Percentiles rank a stretch among this genome's conserved stretches.
Conservation (phyloP, 2,797 vertebrate species). For the Siniperca undulata region DNA sequence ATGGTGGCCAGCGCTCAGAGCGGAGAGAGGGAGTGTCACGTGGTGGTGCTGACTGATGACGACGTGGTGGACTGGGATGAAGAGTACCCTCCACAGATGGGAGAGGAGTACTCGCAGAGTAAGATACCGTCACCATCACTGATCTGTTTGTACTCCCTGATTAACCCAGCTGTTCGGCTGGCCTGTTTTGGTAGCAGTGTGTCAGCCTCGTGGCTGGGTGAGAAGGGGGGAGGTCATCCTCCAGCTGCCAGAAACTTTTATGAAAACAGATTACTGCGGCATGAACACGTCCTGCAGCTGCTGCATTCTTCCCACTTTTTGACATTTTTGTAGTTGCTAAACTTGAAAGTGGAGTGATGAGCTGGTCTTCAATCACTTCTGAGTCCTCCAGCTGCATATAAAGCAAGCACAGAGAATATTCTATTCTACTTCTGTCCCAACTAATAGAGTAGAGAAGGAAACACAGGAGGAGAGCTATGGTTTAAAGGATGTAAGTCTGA, state of each 20-base stretch:
- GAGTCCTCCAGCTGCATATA: neutral
- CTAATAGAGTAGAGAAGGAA: neutral
- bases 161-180: neutral
- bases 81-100: constrained; percentile 99
- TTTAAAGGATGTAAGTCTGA: neutral
- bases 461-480: neutral
- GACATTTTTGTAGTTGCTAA: too few species aligned
- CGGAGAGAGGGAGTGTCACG: constrained; percentile 96
- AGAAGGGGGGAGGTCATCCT: neutral
- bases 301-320: neutral
- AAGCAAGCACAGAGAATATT: neutral
- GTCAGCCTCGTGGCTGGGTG: neutral
- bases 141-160: neutral
- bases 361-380: neutral
- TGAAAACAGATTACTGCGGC: neutral
- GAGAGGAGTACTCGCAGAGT: constrained; percentile 99
- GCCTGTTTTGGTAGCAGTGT: neutral
- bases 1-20: constrained; percentile 98
- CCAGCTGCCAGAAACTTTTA: constrained; percentile 6
- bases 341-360: too few species aligned
- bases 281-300: neutral
- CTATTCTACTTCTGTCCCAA: neutral
- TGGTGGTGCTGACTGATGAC: constrained; percentile 97
- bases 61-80: constrained; percentile 99
- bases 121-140: constrained; percentile 22